Conservation (phyloP, 2,113 vertebrate genomes). For the Myotis davidii region DNA sequence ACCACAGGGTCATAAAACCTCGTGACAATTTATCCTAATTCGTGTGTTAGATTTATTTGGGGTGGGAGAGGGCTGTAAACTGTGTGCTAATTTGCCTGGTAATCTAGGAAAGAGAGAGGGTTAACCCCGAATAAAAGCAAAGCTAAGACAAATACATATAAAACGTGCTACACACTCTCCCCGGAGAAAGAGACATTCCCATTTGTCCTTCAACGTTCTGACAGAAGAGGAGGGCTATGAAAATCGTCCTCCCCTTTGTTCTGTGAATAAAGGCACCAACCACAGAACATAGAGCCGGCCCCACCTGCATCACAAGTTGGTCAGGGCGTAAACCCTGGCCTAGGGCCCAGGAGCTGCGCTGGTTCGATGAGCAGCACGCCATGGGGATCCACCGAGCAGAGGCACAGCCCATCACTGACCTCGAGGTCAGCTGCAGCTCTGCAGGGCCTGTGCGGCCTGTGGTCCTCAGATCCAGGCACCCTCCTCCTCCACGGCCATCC, state of each 20-base stretch:
- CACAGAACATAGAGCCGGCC: background rate
- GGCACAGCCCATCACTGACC: background rate
- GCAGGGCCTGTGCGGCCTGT: accelerated
- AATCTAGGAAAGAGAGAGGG: background rate
- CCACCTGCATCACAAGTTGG: no score
- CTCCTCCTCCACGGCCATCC: background rate
- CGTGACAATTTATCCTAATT: background rate
- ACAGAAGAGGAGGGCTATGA: background rate
- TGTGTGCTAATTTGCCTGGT: background rate
- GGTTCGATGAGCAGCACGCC: background rate
- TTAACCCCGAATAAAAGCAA: background rate
- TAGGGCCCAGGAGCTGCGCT: background rate
- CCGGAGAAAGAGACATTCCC: background rate
- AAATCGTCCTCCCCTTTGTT: background rate
- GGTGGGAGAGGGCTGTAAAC: no score
- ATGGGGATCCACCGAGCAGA: background rate
- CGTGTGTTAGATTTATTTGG: background rate
- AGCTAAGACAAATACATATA: background rate
- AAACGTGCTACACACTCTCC: background rate
- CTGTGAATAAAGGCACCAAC: background rate
- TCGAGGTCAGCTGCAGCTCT: background rate
- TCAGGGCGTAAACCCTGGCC: background rate
- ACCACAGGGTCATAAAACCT: background rate
- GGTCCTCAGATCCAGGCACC: accelerated
- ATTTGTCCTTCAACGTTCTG: background rate